Conservation (phyloP, 2,113 vertebrate genomes). For the Mus pahari region DNA sequence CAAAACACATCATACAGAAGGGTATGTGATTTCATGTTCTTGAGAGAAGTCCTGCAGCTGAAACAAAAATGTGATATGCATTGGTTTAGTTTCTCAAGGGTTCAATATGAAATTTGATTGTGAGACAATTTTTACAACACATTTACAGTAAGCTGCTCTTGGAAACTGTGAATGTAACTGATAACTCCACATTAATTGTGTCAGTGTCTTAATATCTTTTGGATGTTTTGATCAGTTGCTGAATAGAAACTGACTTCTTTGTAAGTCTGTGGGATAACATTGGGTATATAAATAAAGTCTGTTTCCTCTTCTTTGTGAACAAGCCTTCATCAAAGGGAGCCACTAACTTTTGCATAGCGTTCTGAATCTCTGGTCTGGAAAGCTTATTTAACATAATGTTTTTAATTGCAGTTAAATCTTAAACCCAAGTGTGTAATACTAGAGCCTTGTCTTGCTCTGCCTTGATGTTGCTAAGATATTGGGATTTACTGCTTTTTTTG, state of each 20-base stretch:
- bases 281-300: conserved; percentile 45
- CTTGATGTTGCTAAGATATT: conserved; percentile 47
- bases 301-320: conserved; percentile 59
- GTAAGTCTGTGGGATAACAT: not conserved
- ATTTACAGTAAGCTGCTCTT: conserved; percentile 42
- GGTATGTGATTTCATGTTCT: conserved; percentile 31
- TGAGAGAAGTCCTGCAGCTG: conserved; percentile 45
- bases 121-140: conserved; percentile 17
- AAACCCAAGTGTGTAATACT: conserved; percentile 15
- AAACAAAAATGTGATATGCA: conserved; percentile 31
- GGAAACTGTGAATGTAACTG: conserved; percentile 33
- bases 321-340: conserved; percentile 4
- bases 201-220: conserved; percentile 43
- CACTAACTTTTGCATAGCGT: conserved; percentile 48
- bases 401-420: conserved; percentile 18
- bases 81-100: conserved; percentile 48
- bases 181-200: conserved; percentile 26
- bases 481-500: conserved; percentile 49
- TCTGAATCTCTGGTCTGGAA: conserved; percentile 37
- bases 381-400: conserved; percentile 39
- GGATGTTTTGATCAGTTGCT: conserved; percentile 63
- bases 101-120: conserved; percentile 38
- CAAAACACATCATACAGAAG: not conserved
- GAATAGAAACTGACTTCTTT: conserved; percentile 60
- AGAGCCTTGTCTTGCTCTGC: conserved; percentile 26